Evolutionary conservation across 1,140 invertebrate species (phyloP), one percentile per base, ranked within the genome.

Genomic region (Pararge aegeria): DNA sequence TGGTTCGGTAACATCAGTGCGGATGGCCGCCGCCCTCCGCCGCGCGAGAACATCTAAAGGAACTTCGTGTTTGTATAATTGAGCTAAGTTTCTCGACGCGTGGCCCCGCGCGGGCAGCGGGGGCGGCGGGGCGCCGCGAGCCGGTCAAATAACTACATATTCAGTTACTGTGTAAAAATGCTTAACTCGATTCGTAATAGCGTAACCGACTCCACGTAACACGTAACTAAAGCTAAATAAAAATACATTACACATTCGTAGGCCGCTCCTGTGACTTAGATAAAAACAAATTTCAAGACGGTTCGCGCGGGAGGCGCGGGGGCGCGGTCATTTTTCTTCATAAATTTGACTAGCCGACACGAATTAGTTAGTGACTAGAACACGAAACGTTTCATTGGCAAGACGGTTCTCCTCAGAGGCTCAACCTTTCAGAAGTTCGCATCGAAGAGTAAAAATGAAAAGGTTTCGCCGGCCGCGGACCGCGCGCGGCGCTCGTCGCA

Each of bases 351-450:
- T 87, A 85, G 84, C 84, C 84, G 75, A 83, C 80, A 84, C 78
- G 75, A 84, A 83, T 80, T 75, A 83, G 75, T 71, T 75, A 88
- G 70, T 88, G 85, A 88, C 85, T 88, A 88, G 85, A 88, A 85
- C 78, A 68, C 80, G 82, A 85, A 77, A 82, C 75, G 71, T 71
- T 75, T 72, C 74, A 80, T 80, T 88, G 85, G 84, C 84, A 88
- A 88, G 84, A 88, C 68, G 77, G 4, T 66, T 65, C 67, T 62
- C 55, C 55, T 58, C 60, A 21, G 53, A 58, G 65, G 55, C 65
- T 29, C 64, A 37, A 57, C 55, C 48, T 51, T 59, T 46, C 42
- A 46, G 42, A 44, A 64, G 48, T 55, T 53, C 37, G 53, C 44
- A 12, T 40, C 52, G 53, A 61, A 61, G 55, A 38, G 13, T n/a